Conservation (phyloP, 2,797 vertebrate genomes). For the Notolabrus celidotus region DNA sequence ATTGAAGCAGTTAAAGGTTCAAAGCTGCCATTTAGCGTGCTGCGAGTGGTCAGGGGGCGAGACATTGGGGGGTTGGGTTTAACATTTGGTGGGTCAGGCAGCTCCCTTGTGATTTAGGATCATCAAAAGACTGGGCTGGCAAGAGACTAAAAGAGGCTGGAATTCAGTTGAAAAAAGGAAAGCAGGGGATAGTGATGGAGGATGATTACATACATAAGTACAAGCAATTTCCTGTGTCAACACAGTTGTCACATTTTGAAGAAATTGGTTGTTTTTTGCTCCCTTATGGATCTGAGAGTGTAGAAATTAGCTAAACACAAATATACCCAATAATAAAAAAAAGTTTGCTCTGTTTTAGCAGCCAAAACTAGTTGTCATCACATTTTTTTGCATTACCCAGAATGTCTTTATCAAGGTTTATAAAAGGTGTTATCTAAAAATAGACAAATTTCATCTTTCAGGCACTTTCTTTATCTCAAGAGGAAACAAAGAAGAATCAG, state of each 20-base stretch:
- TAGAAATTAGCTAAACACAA: too few relatives aligned
- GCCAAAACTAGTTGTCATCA: neutral
- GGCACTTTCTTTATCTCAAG: neutral
- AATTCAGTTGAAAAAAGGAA: neutral
- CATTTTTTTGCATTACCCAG: neutral
- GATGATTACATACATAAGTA: neutral
- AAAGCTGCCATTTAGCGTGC: conserved; percentile 49
- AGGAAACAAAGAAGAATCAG: conserved; percentile 6
- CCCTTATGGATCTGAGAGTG: too few relatives aligned
- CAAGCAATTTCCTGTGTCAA: neutral
- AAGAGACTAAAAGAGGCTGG: neutral
- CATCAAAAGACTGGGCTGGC: conserved; percentile 37
- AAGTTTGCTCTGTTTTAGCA: too few relatives aligned
- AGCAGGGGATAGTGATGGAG: neutral
- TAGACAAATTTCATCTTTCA: neutral
- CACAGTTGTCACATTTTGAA: neutral
- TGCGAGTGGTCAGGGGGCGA: conserved; percentile 27
- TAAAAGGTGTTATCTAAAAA: neutral
- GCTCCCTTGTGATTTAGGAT: conserved; percentile 27
- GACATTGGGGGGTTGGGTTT: conserved; percentile 9
- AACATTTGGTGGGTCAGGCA: conserved; percentile 34
- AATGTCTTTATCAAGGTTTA: neutral
- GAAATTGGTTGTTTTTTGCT: too few relatives aligned
- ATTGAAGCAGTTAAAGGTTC: conserved; percentile 41
- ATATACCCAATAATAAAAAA: too few relatives aligned